Evolutionary conservation across 1,140 invertebrate species (phyloP), one percentile per base, ranked within the genome.

Genomic region (Pantala flavescens): DNA sequence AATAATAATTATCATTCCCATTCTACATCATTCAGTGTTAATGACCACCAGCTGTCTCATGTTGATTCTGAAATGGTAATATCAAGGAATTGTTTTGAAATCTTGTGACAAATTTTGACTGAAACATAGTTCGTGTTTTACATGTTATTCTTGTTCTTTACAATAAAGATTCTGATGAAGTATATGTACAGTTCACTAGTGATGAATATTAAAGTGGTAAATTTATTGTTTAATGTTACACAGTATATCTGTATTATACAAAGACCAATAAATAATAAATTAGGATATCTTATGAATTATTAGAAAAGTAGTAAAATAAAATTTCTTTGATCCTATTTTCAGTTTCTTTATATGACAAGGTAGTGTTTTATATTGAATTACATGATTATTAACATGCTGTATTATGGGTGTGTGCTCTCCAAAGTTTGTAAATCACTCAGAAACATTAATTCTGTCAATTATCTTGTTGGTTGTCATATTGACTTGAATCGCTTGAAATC

Each of bases 211-310:
- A 63, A 63, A 63, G 49, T 63, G 49, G 49, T 7, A 63, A 1
- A 16, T 7, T 63, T 63, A 63, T 63, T 63, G 49, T 63, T 63
- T 63, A 7, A 63, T 63, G 49, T 63, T 63, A 63, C 49, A 63
- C 49, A 63, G 49, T 63, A 63, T 63, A 63, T 63, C 49, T 63
- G 49, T 63, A 63, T 63, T 63, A 63, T 63, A 63, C 49, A 16
- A 63, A 63, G 3, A 63, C 49, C 49, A 63, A 63, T 63, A 63
- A 63, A 63, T 63, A 19, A 63, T 19, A 19, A 63, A 63, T 19
- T 7, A 63, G 3, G n/a, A 63, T 7, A 36, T 9, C 28, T 2
- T 36, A 9, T 36, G 28, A 36, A 36, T 36, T 36, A 36, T 36
- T 36, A 2, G 3, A 36, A 36, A 36, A 36, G 28, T n/a, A n/a